phyloP scores from a whole-genome alignment of 2,113 vertebrate genomes.

The Glareola pratincola region DNA sequence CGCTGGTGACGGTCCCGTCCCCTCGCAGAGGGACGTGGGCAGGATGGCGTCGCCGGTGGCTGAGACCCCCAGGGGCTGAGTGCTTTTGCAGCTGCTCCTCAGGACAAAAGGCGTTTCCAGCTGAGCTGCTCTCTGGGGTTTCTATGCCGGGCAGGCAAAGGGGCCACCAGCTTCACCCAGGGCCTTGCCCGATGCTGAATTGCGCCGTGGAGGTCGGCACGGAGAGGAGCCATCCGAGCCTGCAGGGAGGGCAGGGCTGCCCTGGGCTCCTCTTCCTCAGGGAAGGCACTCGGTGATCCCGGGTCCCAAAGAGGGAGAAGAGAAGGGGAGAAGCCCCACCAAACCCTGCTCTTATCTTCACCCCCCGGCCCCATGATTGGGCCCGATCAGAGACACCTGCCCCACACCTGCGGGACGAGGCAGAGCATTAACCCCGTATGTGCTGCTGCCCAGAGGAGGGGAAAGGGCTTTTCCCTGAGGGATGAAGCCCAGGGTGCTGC shows the following conservation, averaged over 20 bases:
- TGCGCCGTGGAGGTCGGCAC: rapidly evolving
- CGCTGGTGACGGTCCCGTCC: rapidly evolving
- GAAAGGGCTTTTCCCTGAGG: not conserved
- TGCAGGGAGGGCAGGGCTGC: not conserved
- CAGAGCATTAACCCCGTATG: rapidly evolving
- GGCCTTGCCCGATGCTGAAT: rapidly evolving
- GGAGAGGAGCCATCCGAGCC: not conserved
- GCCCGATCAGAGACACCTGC: not conserved
- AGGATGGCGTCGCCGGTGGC: not conserved
- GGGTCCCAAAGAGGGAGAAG: rapidly evolving
- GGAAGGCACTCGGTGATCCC: rapidly evolving
- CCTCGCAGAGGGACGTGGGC: not conserved
- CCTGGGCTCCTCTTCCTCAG: not conserved
- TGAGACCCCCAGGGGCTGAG: rapidly evolving
- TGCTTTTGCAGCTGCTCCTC: not conserved
- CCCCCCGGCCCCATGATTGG: not conserved
- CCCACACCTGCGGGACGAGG: not conserved
- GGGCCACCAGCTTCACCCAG: not conserved
- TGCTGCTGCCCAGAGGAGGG: not conserved
- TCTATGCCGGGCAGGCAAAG: not conserved
- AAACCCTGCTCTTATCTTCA: not conserved
- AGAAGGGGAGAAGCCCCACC: rapidly evolving
- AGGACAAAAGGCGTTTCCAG: not conserved
- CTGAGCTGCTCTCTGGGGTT: not conserved
- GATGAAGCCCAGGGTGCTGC: not conserved